Percentiles rank a stretch among this genome's conserved stretches.
Conservation (phyloP, 1,140 invertebrate genomes). For the Pristionchus pacificus region DNA sequence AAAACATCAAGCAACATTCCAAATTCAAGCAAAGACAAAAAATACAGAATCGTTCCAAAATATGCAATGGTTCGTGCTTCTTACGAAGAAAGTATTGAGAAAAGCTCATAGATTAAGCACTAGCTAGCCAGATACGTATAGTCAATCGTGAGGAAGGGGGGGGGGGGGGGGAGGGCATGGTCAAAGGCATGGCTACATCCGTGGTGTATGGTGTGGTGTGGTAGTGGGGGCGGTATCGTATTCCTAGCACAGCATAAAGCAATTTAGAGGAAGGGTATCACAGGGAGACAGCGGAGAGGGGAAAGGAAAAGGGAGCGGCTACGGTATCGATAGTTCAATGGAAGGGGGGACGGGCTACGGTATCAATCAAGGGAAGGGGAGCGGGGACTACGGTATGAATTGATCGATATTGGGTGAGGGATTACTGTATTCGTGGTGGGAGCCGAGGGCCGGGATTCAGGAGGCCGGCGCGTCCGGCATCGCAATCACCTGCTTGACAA, state of each 20-base stretch:
- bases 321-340: background rate
- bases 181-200: no score
- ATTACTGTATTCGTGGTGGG: slow-evolving; percentile 1
- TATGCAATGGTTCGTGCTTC: no score
- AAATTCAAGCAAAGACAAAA: no score
- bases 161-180: no score
- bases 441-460: background rate
- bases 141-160: no score
- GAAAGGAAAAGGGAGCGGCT: background rate
- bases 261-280: background rate
- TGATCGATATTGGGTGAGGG: background rate
- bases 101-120: no score
- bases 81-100: no score
- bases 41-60: no score
- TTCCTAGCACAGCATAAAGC: background rate
- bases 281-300: background rate
- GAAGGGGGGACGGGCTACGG: background rate
- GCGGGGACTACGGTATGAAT: background rate
- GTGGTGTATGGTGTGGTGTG: no score
- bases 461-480: background rate
- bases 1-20: no score
- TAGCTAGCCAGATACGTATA: no score
- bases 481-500: slow-evolving; percentile 48
- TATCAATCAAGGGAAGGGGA: slow-evolving; percentile 2
- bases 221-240: no score